Base-by-base conservation (phyloP, 35 echinoderm and acorn worm species). In the Lytechinus pictus region DNA sequence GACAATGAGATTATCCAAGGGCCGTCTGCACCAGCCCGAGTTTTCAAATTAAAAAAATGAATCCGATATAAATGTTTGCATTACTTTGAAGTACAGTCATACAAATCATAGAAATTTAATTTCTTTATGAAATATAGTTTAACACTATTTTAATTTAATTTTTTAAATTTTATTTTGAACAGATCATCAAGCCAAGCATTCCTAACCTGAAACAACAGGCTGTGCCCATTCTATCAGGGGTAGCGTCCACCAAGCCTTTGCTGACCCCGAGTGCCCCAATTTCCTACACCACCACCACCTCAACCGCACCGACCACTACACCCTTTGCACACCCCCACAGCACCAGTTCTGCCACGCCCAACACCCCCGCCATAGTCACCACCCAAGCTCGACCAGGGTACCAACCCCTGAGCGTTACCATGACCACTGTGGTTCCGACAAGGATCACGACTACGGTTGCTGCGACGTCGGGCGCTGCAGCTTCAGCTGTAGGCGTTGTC, bases 121-220 rank as follows among this genome's bases (percentile, higher is more conserved):
- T 44, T 44, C 33, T 44, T 44, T 44, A 44, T 44, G 33, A 44
- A 44, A 44, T 44, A 44, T 44, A 44, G 33, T 44, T 44, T n/a
- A n/a, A n/a, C n/a, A 55, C 54, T 55, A 55, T 57, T 11, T 57
- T 57, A 13, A 14, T 71, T 21, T 5, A 6, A 71, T 6, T 71
- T 71, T 19, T 19, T 71, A 19, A 21, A 8, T 90, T 90, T 44
- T 90, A 9, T 90, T 57, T 93, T 57, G 8, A 54, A 93, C 54
- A 28, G 92, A n/a, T 93, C 52, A 93, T 93, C 92, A 93, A 93
- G 55, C 57, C 92, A 33, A 93, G 92, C 92, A 57, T 93, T 55
- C 92, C 92, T 27, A 57, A 28, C 12, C 55, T 93, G 14, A 93
- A 93, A 27, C 92, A 96, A 19, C 88, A 92, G 56, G 6, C 89